Evolutionary conservation across 2,113 vertebrate genomes (phyloP).

Genomic region (Choloepus hoffmanni): DNA sequence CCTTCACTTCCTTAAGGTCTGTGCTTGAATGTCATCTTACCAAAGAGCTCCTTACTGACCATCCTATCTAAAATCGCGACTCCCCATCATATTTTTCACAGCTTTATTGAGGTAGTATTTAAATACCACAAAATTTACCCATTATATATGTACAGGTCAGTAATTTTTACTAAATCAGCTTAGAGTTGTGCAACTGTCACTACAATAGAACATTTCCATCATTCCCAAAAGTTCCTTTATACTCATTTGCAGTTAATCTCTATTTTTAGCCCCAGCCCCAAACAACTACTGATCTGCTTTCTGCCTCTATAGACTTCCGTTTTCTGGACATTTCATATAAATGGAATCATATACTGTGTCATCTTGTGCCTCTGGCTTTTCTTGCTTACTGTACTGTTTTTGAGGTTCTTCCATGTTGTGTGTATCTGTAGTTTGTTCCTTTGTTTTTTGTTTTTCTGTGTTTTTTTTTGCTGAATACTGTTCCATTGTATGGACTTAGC

Average conservation of each 20-base stretch:
- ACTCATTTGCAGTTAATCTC: not conserved
- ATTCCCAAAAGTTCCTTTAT: not conserved
- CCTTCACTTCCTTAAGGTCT: not conserved
- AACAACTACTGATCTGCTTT: not conserved
- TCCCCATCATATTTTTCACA: not conserved
- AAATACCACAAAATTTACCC: not conserved
- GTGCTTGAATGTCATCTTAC: not conserved
- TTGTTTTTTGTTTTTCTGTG: not conserved
- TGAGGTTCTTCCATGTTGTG: not conserved
- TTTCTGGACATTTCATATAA: conserved; percentile 11
- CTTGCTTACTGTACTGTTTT: not conserved
- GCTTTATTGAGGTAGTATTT: conserved; percentile 35
- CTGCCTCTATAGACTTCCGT: not conserved
- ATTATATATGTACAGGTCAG: not conserved
- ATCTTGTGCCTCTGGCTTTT: conserved; percentile 39
- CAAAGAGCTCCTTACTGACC: not conserved
- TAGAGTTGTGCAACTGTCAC: not conserved
- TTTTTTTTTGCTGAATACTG: not conserved
- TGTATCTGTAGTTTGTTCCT: not conserved
- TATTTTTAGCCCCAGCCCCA: not conserved
- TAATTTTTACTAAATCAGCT: not conserved
- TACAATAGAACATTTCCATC: not conserved
- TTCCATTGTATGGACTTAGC: not conserved
- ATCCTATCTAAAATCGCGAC: not conserved
- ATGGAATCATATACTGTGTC: not conserved